Evolutionary conservation across 2,888 invertebrate genomes (phyloP), one percentile per base, ranked within the genome.

Genomic region (Latheticus oryzae): DNA sequence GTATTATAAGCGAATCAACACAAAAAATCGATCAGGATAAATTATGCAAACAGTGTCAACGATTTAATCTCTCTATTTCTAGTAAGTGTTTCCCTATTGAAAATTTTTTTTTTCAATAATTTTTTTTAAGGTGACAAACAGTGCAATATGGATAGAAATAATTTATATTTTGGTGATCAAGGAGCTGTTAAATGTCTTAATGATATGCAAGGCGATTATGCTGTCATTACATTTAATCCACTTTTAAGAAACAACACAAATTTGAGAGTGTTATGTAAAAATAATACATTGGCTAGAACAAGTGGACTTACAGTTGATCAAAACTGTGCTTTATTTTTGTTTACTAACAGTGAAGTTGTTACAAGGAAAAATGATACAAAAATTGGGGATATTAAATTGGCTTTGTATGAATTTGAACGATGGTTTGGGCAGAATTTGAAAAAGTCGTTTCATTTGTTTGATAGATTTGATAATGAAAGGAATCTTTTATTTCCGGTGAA

Each of bases 311-410:
- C 71, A 19, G 79, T 86, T 0, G 84, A 85, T 58, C 79, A 81
- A 3, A 68, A 71, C 53, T 87, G 87, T 60, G 79, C 84, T 0
- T 76, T 87, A 4, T 81, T 85, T 0, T 77, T 81, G 12, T 83
- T 85, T 0, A 84, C 86, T 1, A 85, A 85, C 61, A 84, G 85
- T 8, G 87, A 87, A 76, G 80, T 87, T n/a, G 68, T 85, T 3
- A 73, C 81, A 0, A 80, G 81, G 65, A 78, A 81, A 7, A 65
- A 67, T 24, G 69, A 66, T 52, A 5, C 63, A 0, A 76, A 74
- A 57, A 72, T 67, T 50, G 55, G 51, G 5, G 72, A 76, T 53
- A 69, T 69, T n/a, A 56, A 62, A 11, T 32, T 69, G 5, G 66
- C 68, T n/a, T 52, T 77, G 24, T 61, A 64, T 26, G 70, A 72